Evolutionary conservation across 2,888 invertebrate species (phyloP).

Genomic region (Boloria euphrosyne): DNA sequence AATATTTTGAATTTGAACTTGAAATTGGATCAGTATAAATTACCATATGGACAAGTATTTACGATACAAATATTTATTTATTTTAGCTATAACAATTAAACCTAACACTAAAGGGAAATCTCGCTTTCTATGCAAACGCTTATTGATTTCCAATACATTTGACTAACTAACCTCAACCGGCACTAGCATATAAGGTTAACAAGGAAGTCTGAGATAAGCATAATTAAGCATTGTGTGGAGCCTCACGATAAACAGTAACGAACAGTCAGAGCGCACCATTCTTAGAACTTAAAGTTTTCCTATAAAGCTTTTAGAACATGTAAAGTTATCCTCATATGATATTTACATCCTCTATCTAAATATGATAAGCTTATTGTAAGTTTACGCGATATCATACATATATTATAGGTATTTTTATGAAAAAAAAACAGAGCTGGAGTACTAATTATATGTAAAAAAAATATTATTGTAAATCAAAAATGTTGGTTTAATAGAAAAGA

Average conservation of each 20-base stretch:
- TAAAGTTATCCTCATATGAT: no score
- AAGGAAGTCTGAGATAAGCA: constrained; percentile 44
- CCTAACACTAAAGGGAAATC: neutral
- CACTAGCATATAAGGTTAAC: constrained; percentile 40
- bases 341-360: neutral
- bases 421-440: neutral
- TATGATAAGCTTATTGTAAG: neutral
- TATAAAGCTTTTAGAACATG: neutral
- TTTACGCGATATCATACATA: neutral
- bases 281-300: constrained; percentile 1
- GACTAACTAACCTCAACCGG: constrained; percentile 26
- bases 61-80: neutral
- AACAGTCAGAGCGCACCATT: neutral
- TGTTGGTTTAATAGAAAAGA: no score
- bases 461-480: no score
- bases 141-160: constrained; percentile 24
- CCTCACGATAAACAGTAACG: constrained; percentile 5
- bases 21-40: no score
- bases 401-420: neutral
- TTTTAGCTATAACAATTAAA: no score
- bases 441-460: no score
- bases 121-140: neutral
- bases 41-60: no score
- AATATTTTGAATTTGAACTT: no score
- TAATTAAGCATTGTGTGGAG: constrained; percentile 39